These are phyloP conservation scores for Drosophila bifasciata DNA, from an alignment of 1,140 invertebrate genomes.

Conservation along the genomic window DNA sequence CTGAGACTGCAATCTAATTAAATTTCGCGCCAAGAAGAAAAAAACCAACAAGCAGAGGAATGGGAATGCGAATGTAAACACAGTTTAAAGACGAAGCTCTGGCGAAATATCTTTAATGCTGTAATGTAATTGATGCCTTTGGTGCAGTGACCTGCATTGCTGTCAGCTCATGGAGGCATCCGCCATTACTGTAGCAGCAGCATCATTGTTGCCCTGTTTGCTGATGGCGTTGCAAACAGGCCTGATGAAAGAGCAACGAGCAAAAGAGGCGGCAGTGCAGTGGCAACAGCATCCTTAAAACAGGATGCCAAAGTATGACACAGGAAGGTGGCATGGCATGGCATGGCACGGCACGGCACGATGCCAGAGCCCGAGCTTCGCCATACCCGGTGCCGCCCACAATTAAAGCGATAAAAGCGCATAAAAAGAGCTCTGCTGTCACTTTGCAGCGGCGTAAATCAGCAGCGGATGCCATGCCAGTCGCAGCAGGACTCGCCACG, in stretches of 20 bases:
- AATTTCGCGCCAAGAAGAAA: slow-evolving; percentile 4
- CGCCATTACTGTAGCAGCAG: slow-evolving; percentile 17
- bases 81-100: no score
- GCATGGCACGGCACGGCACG: neutral
- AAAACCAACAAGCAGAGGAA: neutral
- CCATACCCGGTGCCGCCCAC: slow-evolving; percentile 25
- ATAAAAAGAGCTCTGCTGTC: slow-evolving; percentile 55
- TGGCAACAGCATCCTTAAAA: slow-evolving; percentile 11
- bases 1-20: slow-evolving; percentile 26
- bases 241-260: slow-evolving; percentile 51
- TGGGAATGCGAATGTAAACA: no score
- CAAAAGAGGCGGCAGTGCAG: slow-evolving; percentile 9
- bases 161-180: slow-evolving; percentile 40
- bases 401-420: slow-evolving; percentile 77
- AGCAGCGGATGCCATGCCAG: slow-evolving; percentile 50
- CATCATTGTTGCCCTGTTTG: slow-evolving; percentile 47
- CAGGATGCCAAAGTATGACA: slow-evolving; percentile 49
- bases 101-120: slow-evolving; percentile 40
- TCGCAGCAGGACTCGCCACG: slow-evolving; percentile 11
- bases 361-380: slow-evolving; percentile 21
- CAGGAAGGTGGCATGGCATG: slow-evolving; percentile 21
- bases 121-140: slow-evolving; percentile 47
- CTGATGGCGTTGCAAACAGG: slow-evolving; percentile 37
- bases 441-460: slow-evolving; percentile 64
- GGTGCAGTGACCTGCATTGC: slow-evolving; percentile 66